These are phyloP conservation scores for Mnemiopsis leidyi DNA, from an alignment of 37 sponge, comb jelly and placozoan genomes.

Conservation along the genomic window DNA sequence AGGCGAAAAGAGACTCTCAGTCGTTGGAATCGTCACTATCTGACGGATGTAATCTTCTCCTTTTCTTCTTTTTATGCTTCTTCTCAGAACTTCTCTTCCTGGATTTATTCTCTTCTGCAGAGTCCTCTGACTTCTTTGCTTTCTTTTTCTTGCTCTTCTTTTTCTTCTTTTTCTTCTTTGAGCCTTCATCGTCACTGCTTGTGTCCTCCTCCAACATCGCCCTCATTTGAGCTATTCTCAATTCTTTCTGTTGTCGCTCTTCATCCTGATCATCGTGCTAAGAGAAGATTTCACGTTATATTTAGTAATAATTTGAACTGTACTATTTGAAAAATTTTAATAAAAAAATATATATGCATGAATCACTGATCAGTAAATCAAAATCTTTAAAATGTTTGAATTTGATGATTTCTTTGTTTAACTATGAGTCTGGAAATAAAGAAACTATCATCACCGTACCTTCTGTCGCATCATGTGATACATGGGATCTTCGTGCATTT, in stretches of 20 bases:
- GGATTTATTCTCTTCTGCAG: neutral
- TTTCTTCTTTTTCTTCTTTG: conserved; percentile 38
- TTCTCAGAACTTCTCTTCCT: neutral
- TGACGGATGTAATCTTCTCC: conserved; percentile 35
- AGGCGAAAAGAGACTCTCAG: conserved; percentile 6
- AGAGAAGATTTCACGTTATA: neutral
- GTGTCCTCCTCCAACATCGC: conserved; percentile 60
- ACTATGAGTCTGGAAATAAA: no score
- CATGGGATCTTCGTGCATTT: conserved; percentile 70
- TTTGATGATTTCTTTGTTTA: neutral
- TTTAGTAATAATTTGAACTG: neutral
- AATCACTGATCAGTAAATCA: neutral
- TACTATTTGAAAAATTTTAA: neutral
- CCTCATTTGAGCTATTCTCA: conserved; percentile 55
- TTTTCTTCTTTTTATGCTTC: conserved; percentile 53
- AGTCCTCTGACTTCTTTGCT: neutral
- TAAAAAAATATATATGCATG: neutral
- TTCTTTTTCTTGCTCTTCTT: conserved; percentile 35
- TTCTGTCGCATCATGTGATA: conserved; percentile 51
- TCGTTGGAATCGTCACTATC: neutral
- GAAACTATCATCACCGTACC: no score
- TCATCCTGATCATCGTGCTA: conserved; percentile 54
- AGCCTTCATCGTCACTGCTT: neutral
- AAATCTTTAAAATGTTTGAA: neutral
- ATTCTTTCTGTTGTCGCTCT: conserved; percentile 18